Evolutionary conservation across 2,888 invertebrate species (phyloP), one percentile per base, ranked within the genome.

Genomic region (Hypena proboscidalis): DNA sequence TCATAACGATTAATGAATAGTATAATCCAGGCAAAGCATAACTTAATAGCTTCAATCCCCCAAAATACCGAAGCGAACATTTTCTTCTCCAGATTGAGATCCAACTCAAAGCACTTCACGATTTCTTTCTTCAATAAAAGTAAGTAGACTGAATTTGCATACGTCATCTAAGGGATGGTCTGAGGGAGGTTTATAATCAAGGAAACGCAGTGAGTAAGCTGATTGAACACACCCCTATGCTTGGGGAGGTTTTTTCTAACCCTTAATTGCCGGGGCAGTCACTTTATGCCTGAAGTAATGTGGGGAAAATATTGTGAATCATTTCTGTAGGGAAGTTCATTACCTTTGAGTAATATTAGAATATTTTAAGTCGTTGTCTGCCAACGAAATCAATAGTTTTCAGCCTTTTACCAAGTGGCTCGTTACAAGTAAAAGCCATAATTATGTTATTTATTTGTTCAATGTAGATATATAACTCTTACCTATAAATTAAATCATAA

Each of bases 211-310:
- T 57, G 66, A 62, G 51, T 66, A 58, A 53, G 44, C 59, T 51
- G 51, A 61, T 61, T 62, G 66, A 62, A 56, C 63, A 59, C 63
- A 62, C 67, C 63, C 63, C 45, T 43, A 20, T 19, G 26, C 43
- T 65, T 45, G 41, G 47, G 51, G 43, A 35, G 34, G 35, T 34
- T 48, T 47, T 55, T 55, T 50, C 31, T 39, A 51, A 55, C 58
- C 50, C 62, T 57, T 51, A 43, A 56, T 44, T 31, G 35, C 17
- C 4, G 26, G 17, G 35, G 46, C 27, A 34, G 62, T 58, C 49
- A 63, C 41, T 63, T 59, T 17, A 22, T 36, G 22, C 15, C 39
- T 45, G 27, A 19, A 56, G 41, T 46, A 27, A 27, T 45, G 22
- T 27, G 23, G 9, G 46, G 53, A 53, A 55, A 31, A 33, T 25